Evolutionary conservation across 2,888 invertebrate species (phyloP), one percentile per base, ranked within the genome.

Genomic region (Stegana nigrithorax): DNA sequence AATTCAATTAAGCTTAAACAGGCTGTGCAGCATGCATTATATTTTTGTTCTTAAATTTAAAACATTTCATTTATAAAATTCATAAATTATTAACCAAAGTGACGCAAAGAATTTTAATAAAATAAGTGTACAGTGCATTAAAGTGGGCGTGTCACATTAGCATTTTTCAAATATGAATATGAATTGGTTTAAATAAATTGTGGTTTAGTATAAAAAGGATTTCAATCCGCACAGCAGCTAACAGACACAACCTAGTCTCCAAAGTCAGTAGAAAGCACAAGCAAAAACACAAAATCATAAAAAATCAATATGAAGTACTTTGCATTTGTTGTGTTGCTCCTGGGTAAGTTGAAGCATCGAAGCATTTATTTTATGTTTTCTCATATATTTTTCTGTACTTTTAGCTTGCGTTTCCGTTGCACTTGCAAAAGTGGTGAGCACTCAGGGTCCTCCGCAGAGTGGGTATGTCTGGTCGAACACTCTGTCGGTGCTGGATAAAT

Each of bases 161-260:
- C n/a, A n/a, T n/a, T n/a, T n/a, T n/a, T n/a, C n/a, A n/a, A n/a
- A n/a, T n/a, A n/a, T n/a, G n/a, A n/a, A n/a, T n/a, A n/a, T n/a
- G n/a, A n/a, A n/a, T n/a, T n/a, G n/a, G 58, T 62, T 66, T 65
- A 58, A 32, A n/a, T n/a, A n/a, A n/a, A 39, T 14, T 2, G 17
- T 44, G 47, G 53, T 50, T 36, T 56, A 56, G 64, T 74, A 74
- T 73, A 73, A 73, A 73, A 67, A 53, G 65, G 50, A 39, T 63
- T 57, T 25, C 17, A 36, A 6, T 27, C 6, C 10, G 2, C 7
- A 55, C 62, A 32, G 6, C 45, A 59, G 17, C 56, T 47, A 29
- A 42, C 44, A 58, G 53, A 50, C 14, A 70, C 45, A 61, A 27
- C 21, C 26, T 25, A 72, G 56, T 65, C 51, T 32, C 29, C 51